These are phyloP conservation scores for Phortica magna DNA, from an alignment of 2,888 invertebrate genomes.

Conservation along the genomic window DNA sequence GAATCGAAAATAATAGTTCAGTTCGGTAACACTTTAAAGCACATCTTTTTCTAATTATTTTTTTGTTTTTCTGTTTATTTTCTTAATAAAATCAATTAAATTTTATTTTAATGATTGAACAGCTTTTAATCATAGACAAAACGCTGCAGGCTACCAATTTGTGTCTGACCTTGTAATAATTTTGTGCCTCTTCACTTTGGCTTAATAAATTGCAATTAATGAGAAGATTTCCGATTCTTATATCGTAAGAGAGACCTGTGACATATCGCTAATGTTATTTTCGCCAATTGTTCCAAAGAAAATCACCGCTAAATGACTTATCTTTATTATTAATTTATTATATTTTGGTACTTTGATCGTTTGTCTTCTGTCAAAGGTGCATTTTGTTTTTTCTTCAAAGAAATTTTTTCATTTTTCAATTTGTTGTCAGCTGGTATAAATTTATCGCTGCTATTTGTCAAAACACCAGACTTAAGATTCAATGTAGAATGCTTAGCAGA, in stretches of 20 bases:
- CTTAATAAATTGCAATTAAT: constrained; percentile 13
- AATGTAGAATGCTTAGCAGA: not conserved
- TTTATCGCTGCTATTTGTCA: constrained; percentile 46
- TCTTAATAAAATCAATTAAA: not conserved
- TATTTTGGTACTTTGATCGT: constrained; percentile 11
- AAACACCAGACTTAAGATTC: constrained; percentile 28
- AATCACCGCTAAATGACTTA: too few relatives aligned
- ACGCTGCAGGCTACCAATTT: not conserved
- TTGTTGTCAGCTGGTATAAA: constrained; percentile 42
- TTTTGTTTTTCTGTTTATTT: not conserved
- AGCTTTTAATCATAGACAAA: not conserved
- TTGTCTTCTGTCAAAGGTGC: constrained; percentile 13
- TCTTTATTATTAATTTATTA: not conserved
- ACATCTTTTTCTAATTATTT: too few relatives aligned
- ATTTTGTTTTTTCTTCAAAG: too few relatives aligned
- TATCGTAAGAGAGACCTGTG: too few relatives aligned
- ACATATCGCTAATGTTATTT: too few relatives aligned
- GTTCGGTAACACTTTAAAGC: not conserved
- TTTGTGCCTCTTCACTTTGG: not conserved
- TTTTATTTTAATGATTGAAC: not conserved
- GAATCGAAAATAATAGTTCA: not conserved
- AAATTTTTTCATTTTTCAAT: constrained; percentile 12
- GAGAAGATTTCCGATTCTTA: not conserved
- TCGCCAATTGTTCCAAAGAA: too few relatives aligned
- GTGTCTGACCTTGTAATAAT: constrained; percentile 17